Evolutionary conservation across 2,797 vertebrate species (phyloP).

Genomic region (Cyclopterus lumpus): DNA sequence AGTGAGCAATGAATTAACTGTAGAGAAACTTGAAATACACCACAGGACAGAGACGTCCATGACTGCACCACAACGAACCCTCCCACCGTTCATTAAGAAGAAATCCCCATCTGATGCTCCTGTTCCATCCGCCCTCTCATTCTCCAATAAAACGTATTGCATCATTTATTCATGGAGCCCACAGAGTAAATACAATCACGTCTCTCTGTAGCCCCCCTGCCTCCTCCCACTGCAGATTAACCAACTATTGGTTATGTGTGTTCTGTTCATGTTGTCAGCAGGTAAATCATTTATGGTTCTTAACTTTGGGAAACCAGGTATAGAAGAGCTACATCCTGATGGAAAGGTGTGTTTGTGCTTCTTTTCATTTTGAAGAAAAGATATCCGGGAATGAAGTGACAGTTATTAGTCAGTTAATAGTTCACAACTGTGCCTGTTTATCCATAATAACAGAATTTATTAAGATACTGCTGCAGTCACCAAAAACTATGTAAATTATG

Average conservation of each 20-base stretch:
- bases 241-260: background rate
- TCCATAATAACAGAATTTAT: background rate
- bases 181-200: conserved; percentile 39
- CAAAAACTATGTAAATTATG: background rate
- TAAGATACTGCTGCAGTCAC: background rate
- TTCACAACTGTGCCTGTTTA: background rate
- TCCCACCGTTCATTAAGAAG: conserved; percentile 29
- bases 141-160: conserved; percentile 37
- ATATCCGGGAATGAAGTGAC: background rate
- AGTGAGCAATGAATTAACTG: background rate
- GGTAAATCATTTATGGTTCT: background rate
- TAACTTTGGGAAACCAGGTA: background rate
- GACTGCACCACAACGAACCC: background rate
- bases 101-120: conserved; percentile 10
- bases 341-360: no score
- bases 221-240: background rate
- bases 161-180: conserved; percentile 47
- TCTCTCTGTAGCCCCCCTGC: background rate
- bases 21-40: background rate
- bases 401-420: background rate
- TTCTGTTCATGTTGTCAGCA: background rate
- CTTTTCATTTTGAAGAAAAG: background rate
- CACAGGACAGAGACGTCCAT: background rate
- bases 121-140: background rate
- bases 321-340: background rate